These are phyloP conservation scores for Corythornis cristatus DNA, from an alignment of 2,113 vertebrate genomes.

Conservation along the genomic window DNA sequence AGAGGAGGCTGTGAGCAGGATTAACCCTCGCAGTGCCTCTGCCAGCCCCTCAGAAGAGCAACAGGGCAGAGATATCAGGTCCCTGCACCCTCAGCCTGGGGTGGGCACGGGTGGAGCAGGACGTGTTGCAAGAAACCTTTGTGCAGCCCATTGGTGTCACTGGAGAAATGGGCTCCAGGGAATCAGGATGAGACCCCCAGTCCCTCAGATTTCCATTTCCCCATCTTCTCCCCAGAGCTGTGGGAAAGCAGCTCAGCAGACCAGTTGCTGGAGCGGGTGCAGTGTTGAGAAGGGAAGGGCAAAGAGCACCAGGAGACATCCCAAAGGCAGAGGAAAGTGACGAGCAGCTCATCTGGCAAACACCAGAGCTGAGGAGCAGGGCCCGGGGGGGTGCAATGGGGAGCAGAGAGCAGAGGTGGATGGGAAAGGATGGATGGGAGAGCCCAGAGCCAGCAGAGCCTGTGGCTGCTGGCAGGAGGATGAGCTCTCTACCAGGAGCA, in stretches of 20 bases:
- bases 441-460: neutral
- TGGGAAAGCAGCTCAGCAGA: neutral
- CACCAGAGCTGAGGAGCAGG: neutral
- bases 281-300: neutral
- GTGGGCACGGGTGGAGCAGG: rapidly evolving
- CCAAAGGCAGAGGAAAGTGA: neutral
- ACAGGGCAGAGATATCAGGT: neutral
- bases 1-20: neutral
- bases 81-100: no score
- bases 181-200: neutral
- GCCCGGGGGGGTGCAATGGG: neutral
- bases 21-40: rapidly evolving
- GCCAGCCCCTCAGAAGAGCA: neutral
- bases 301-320: neutral
- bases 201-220: neutral
- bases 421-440: neutral
- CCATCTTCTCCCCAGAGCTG: neutral
- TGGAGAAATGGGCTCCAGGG: no score
- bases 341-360: neutral
- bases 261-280: rapidly evolving
- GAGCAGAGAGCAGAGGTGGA: neutral
- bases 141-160: neutral
- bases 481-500: neutral
- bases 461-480: neutral
- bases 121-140: neutral